These are phyloP conservation scores for Argyrosomus japonicus DNA, from an alignment of 2,113 vertebrate species.

Conservation along the genomic window DNA sequence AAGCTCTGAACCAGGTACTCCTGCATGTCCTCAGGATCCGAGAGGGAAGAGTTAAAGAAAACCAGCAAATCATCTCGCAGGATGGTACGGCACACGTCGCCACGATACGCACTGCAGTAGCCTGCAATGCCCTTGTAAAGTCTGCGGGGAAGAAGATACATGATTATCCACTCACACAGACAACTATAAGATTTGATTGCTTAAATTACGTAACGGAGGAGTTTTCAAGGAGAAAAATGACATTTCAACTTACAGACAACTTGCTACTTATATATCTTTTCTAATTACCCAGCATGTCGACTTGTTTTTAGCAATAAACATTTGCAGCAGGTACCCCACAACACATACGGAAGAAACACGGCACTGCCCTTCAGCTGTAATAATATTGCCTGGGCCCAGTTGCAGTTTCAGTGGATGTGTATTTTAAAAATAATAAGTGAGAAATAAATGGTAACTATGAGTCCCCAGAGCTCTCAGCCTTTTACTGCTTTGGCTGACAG, in stretches of 20 bases:
- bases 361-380: background rate
- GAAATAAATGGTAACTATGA: background rate
- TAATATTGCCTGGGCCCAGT: background rate
- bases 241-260: no score
- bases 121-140: constrained; percentile 90
- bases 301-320: background rate
- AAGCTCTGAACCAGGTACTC: constrained; percentile 90
- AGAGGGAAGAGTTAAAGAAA: constrained; percentile 93
- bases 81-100: constrained; percentile 87
- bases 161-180: background rate
- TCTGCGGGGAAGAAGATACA: constrained; percentile 69
- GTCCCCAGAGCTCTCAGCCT: background rate
- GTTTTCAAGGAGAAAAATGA: no score
- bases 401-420: background rate
- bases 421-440: background rate
- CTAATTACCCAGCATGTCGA: background rate
- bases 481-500: constrained; percentile 2
- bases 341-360: background rate
- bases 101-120: constrained; percentile 93
- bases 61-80: constrained; percentile 87
- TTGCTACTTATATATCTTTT: background rate
- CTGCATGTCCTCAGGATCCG: constrained; percentile 91
- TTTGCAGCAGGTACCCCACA: background rate
- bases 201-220: no score
- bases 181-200: background rate